These are phyloP conservation scores for Xenopus petersii DNA, from an alignment of 2,797 vertebrate genomes.

Conservation along the genomic window DNA sequence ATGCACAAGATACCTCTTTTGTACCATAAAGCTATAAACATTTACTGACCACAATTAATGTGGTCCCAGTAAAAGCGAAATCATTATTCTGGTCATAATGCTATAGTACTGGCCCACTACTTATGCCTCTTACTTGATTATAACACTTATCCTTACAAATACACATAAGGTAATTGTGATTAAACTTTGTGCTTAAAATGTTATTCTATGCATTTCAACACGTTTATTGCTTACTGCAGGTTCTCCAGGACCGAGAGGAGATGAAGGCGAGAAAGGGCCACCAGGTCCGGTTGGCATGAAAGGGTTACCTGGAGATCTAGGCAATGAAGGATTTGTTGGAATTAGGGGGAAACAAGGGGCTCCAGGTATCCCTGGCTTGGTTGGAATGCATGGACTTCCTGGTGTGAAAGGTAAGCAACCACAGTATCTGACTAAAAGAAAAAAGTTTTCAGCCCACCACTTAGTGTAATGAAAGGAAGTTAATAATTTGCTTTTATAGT, in stretches of 20 bases:
- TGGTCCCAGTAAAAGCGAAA: too few relatives aligned
- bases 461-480: not conserved
- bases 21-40: too few relatives aligned
- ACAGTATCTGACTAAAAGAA: not conserved
- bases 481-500: too few relatives aligned
- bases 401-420: conserved; percentile 66
- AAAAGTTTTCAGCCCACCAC: not conserved
- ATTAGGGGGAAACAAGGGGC: conserved; percentile 58
- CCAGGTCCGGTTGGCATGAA: conserved; percentile 75
- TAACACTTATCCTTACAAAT: not conserved
- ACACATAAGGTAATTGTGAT: not conserved
- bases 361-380: conserved; percentile 62
- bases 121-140: too few relatives aligned
- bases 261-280: conserved; percentile 74
- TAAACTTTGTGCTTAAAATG: not conserved
- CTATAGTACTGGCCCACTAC: too few relatives aligned
- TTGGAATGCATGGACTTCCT: conserved; percentile 66
- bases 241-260: conserved; percentile 76
- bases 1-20: too few relatives aligned
- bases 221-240: conserved; percentile 63
- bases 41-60: too few relatives aligned
- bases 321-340: conserved; percentile 58
- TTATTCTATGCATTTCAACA: too few relatives aligned
- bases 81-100: too few relatives aligned
- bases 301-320: conserved; percentile 65